phyloP scores from a whole-genome alignment of 2,113 vertebrate species.

The Boulengeromyrus knoepffleri region DNA sequence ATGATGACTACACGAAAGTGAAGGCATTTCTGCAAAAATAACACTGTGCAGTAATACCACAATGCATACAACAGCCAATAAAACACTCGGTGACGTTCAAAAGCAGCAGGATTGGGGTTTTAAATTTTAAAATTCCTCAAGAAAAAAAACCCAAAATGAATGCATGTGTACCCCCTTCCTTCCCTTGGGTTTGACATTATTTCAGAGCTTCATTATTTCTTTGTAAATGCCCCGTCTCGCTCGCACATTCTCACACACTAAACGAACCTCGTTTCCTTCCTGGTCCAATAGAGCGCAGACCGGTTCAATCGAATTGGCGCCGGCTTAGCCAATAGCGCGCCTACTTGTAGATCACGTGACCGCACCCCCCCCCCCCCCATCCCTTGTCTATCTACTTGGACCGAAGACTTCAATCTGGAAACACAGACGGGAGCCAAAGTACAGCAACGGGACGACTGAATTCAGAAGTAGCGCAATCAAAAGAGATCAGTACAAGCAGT shows the following conservation, averaged over 20 bases:
- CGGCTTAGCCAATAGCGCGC: constrained; percentile 55
- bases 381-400: constrained; percentile 63
- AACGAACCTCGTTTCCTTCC: constrained; percentile 59
- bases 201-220: not conserved
- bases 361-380: constrained; percentile 37
- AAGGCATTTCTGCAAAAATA: not conserved
- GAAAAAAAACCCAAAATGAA: not conserved
- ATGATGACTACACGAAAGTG: not conserved
- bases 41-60: not conserved
- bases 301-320: constrained; percentile 55
- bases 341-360: constrained; percentile 59
- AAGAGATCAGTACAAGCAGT: constrained; percentile 18
- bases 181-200: not conserved
- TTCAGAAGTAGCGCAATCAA: constrained; percentile 49
- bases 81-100: not conserved
- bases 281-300: constrained; percentile 60
- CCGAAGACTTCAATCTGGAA: constrained; percentile 68
- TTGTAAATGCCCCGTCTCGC: constrained; percentile 46
- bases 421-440: constrained; percentile 57
- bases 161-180: too few relatives aligned
- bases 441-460: constrained; percentile 53
- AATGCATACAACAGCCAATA: not conserved
- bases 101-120: not conserved
- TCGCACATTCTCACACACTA: constrained; percentile 56
- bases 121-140: not conserved